These are phyloP conservation scores for Parotia lawesii DNA, from an alignment of 2,113 vertebrate genomes.

Conservation along the genomic window DNA sequence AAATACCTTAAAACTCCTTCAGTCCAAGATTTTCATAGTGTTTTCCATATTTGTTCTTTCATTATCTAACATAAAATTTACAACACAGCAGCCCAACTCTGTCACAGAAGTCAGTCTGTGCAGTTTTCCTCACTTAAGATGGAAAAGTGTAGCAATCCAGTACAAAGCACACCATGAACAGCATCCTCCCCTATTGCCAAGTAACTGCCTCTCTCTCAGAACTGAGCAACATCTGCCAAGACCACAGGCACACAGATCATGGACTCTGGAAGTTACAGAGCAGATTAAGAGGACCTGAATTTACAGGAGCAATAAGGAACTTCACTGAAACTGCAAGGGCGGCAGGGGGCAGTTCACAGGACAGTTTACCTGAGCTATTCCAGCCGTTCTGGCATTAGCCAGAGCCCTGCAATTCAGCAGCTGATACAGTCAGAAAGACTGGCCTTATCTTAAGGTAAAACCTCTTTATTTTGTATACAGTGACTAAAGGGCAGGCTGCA, in stretches of 20 bases:
- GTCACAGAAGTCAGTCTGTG: background rate
- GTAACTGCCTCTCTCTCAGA: background rate
- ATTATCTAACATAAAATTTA: background rate
- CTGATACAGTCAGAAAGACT: background rate
- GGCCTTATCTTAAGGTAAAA: background rate
- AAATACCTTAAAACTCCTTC: background rate
- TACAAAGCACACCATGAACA: background rate
- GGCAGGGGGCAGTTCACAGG: background rate
- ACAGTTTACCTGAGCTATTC: background rate
- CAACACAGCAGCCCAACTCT: background rate
- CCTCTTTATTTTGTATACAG: background rate
- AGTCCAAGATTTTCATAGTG: background rate
- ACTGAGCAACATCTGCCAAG: accelerated
- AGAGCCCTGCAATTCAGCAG: background rate
- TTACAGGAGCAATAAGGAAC: background rate
- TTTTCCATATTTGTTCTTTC: background rate
- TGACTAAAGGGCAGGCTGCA: background rate
- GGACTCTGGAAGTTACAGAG: background rate
- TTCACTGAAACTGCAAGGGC: accelerated
- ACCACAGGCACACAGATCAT: background rate
- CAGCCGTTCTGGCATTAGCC: background rate
- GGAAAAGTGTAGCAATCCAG: background rate
- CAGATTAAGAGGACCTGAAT: background rate
- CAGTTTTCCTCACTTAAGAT: background rate
- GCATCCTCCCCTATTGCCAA: accelerated